Evolutionary conservation across 92 coral and sea anemone genomes (phyloP).

Genomic region (Meandrina meandrites): DNA sequence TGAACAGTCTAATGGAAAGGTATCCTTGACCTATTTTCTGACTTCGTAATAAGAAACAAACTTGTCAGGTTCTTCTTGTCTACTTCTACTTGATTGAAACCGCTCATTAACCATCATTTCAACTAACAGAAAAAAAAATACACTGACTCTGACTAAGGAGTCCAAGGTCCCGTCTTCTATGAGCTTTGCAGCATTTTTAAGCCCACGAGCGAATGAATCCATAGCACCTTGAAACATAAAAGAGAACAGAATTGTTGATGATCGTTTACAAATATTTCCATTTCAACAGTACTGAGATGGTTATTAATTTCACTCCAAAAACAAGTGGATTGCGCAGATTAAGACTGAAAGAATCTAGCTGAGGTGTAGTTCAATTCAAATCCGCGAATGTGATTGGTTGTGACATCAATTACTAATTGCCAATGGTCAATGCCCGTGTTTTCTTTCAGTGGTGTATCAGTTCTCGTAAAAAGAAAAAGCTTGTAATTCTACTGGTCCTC

Average conservation of each 20-base stretch:
- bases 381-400: too few relatives aligned
- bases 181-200: slow-evolving; percentile 75
- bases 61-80: neutral
- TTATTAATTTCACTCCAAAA: neutral
- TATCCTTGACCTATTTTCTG: too few relatives aligned
- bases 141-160: slow-evolving; percentile 68
- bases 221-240: slow-evolving; percentile 67
- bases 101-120: neutral
- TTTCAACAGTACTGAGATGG: neutral
- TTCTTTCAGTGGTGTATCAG: too few relatives aligned
- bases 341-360: too few relatives aligned
- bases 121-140: neutral
- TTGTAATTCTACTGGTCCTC: too few relatives aligned
- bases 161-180: slow-evolving; percentile 71
- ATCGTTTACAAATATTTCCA: neutral
- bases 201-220: slow-evolving; percentile 87
- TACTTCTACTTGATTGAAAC: too few relatives aligned
- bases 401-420: too few relatives aligned
- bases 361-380: too few relatives aligned
- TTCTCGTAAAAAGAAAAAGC: too few relatives aligned
- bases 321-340: too few relatives aligned
- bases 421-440: too few relatives aligned
- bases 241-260: neutral
- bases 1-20: too few relatives aligned
- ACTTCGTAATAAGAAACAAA: neutral